Percentiles rank a stretch among this genome's conserved stretches.
phyloP scores from a whole-genome alignment of 2,888 invertebrate species.

The Pseudococcus longispinus region DNA sequence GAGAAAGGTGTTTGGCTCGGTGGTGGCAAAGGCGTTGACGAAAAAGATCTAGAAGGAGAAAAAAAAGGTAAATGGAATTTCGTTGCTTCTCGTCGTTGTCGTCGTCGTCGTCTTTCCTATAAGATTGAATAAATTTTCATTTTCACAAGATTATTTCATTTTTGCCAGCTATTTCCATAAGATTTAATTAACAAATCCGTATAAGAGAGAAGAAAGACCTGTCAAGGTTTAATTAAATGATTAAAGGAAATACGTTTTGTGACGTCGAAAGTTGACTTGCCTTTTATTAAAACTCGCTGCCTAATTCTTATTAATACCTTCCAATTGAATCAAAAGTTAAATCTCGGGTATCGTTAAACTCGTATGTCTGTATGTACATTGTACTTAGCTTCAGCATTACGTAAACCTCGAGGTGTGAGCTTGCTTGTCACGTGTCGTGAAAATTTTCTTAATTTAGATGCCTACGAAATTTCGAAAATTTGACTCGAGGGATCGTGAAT shows the following conservation, averaged over 20 bases:
- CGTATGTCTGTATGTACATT: not conserved
- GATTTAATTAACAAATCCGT: slow-evolving; percentile 38
- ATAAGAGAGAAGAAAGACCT: slow-evolving; percentile 10
- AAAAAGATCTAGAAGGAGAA: not conserved
- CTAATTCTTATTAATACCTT: slow-evolving; percentile 38
- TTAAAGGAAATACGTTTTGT: slow-evolving; percentile 25
- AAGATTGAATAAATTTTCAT: slow-evolving; percentile 26
- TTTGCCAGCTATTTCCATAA: slow-evolving; percentile 20
- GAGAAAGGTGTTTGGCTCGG: not conserved
- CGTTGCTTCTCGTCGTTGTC: not conserved
- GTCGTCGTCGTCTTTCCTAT: not conserved
- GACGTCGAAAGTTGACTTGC: slow-evolving; percentile 29
- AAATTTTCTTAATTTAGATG: not conserved
- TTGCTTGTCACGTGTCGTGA: not conserved
- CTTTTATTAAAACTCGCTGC: slow-evolving; percentile 33
- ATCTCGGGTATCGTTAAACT: slow-evolving; percentile 11
- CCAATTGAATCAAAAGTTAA: slow-evolving; percentile 20
- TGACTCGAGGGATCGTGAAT: not conserved
- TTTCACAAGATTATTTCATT: slow-evolving; percentile 6
- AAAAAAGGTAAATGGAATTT: not conserved
- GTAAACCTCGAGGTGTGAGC: not conserved
- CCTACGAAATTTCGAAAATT: not conserved
- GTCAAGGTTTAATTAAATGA: slow-evolving; percentile 23
- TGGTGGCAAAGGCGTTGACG: too few relatives aligned
- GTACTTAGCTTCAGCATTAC: not conserved